Percentiles rank a stretch among this genome's conserved stretches.
Conservation (phyloP, 2,888 invertebrate genomes). For the Achlya flavicornis region DNA sequence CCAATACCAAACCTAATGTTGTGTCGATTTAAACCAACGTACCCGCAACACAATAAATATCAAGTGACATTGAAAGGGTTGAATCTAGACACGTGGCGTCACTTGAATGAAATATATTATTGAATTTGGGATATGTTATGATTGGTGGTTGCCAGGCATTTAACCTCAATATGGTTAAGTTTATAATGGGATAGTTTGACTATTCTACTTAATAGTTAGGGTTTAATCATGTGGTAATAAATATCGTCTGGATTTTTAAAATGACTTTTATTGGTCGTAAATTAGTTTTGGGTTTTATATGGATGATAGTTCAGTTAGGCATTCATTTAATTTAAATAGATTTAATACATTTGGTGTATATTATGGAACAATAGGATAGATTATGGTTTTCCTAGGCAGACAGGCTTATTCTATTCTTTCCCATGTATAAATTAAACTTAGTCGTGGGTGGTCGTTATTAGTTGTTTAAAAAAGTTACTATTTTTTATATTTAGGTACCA, state of each 20-base stretch:
- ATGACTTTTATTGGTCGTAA: constrained; percentile 64
- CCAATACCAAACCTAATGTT: not conserved
- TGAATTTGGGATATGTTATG: constrained; percentile 52
- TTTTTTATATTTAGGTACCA: too few relatives aligned
- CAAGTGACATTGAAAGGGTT: constrained; percentile 6
- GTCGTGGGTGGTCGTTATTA: too few relatives aligned
- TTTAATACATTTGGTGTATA: not conserved
- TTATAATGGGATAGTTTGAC: constrained; percentile 38
- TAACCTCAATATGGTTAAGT: constrained; percentile 51
- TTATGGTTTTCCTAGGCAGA: not conserved
- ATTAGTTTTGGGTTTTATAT: constrained; percentile 49
- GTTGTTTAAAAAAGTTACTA: too few relatives aligned
- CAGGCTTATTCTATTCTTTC: too few relatives aligned
- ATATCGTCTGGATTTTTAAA: constrained; percentile 51
- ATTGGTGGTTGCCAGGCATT: constrained; percentile 51
- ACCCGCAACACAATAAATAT: constrained; percentile 1
- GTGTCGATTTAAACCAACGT: not conserved
- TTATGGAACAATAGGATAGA: not conserved
- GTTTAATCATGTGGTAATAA: constrained; percentile 51
- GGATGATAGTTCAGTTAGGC: constrained; percentile 27
- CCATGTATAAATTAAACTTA: too few relatives aligned
- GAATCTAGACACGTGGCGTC: constrained; percentile 34
- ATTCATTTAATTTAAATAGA: not conserved
- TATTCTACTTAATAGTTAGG: constrained; percentile 39
- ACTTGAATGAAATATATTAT: constrained; percentile 42